Conservation (phyloP, 92 coral and sea anemone species). For the Parazoanthus swiftii region DNA sequence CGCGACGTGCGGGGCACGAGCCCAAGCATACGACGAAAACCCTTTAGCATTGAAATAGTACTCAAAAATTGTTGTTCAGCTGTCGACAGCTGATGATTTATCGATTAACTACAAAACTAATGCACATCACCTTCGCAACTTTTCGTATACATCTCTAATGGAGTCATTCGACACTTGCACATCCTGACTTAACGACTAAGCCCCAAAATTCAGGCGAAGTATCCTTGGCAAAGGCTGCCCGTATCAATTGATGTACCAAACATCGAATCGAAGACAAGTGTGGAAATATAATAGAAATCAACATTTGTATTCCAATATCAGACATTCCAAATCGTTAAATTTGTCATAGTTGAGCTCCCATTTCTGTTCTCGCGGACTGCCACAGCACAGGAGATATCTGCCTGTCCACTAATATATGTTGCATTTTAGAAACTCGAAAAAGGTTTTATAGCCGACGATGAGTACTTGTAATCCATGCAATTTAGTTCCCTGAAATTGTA, state of each 20-base stretch:
- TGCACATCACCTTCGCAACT: neutral
- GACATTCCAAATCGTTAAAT: neutral
- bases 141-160: too few relatives aligned
- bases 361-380: neutral
- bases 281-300: too few relatives aligned
- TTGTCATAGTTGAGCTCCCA: neutral
- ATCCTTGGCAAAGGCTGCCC: neutral
- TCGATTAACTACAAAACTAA: neutral
- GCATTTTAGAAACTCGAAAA: neutral
- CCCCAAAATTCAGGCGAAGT: neutral
- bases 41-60: too few relatives aligned
- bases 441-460: neutral
- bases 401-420: neutral
- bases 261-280: neutral
- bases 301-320: neutral
- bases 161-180: neutral
- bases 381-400: neutral
- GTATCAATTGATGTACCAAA: neutral
- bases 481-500: neutral
- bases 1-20: too few relatives aligned
- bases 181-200: neutral
- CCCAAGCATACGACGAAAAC: too few relatives aligned
- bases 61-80: neutral
- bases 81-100: neutral
- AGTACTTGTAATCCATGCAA: neutral